Evolutionary conservation across 2,113 vertebrate genomes (phyloP), one percentile per base, ranked within the genome.

Genomic region (Cettia cetti): DNA sequence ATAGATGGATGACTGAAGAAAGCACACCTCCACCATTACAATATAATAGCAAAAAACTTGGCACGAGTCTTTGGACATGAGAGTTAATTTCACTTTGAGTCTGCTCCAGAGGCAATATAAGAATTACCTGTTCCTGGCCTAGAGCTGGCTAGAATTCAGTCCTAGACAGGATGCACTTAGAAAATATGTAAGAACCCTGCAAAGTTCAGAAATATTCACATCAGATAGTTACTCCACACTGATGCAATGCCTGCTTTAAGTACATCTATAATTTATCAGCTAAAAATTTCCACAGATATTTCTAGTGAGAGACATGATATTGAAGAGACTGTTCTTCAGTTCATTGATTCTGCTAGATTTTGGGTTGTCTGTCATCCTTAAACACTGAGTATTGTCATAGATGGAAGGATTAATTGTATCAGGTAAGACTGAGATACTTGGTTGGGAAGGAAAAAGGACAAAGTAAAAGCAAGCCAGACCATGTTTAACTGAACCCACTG

Each of bases 1-100:
- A 77, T 12, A 63, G 63, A 74, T 39, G 47, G 30, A 28, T 82
- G 30, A 59, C 19, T 81, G 60, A 56, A 92, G 39, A 74, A 17
- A 88, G 12, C 3, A 21, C 24, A 76, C 9, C 9, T 82, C 35
- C 54, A 90, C n/a, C 0, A 0, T n/a, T 71, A 44, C 19, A 63
- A 42, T 12, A 30, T 19, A 80, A 65, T 22, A 81, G 35, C 14
- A 23, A 89, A 70, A 86, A 78, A 63, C 22, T 59, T 83, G 72
- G 71, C 64, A 70, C 2, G 17, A 44, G 33, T 23, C 68, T 82
- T 87, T 59, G 54, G 42, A 74, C 47, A 15, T 13, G 8, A 54
- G 52, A 86, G 35, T 66, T 92, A 66, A 60, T 89, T 86, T 95
- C 45, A 39, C 37, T 82, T 86, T 37, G 26, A 8, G 53, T 18